phyloP scores from a whole-genome alignment of 2,888 invertebrate species.

The Pedicia rivosa region DNA sequence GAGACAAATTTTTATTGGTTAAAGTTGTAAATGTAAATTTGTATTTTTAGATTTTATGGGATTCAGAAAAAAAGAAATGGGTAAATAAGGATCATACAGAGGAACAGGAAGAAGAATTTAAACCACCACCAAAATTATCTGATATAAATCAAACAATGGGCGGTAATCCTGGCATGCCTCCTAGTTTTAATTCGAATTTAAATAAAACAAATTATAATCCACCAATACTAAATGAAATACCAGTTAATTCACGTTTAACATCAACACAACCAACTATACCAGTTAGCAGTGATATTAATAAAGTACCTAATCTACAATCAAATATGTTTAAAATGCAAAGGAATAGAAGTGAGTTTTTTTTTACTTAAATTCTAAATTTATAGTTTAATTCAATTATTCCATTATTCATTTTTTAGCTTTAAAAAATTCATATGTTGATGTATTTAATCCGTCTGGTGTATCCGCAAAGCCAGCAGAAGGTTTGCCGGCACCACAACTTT shows the following conservation, averaged over 20 bases:
- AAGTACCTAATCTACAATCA: conserved; percentile 30
- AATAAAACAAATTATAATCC: no score
- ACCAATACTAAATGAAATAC: conserved; percentile 9
- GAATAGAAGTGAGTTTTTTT: conserved; percentile 45
- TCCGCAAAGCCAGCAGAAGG: conserved; percentile 23
- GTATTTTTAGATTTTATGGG: conserved; percentile 72
- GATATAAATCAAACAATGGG: conserved; percentile 33
- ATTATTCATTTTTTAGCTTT: conserved; percentile 39
- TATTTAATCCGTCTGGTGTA: conserved; percentile 58
- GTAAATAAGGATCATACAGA: conserved; percentile 62
- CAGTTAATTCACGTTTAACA: conserved; percentile 6
- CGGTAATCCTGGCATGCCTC: no score
- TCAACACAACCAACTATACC: conserved; percentile 10
- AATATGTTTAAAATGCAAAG: conserved; percentile 72
- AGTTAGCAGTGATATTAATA: conserved; percentile 11
- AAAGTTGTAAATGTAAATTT: conserved; percentile 3
- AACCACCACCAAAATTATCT: conserved; percentile 54
- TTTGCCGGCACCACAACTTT: conserved; percentile 23
- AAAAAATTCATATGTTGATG: conserved; percentile 78
- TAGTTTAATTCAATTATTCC: background rate
- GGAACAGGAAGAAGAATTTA: conserved; percentile 36
- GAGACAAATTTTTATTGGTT: conserved; percentile 4
- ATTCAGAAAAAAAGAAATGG: conserved; percentile 74
- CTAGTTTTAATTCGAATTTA: no score
- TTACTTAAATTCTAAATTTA: conserved; percentile 1